Base-by-base conservation (phyloP, 2,113 vertebrate genomes). In the Tricholaema leucomelas region DNA sequence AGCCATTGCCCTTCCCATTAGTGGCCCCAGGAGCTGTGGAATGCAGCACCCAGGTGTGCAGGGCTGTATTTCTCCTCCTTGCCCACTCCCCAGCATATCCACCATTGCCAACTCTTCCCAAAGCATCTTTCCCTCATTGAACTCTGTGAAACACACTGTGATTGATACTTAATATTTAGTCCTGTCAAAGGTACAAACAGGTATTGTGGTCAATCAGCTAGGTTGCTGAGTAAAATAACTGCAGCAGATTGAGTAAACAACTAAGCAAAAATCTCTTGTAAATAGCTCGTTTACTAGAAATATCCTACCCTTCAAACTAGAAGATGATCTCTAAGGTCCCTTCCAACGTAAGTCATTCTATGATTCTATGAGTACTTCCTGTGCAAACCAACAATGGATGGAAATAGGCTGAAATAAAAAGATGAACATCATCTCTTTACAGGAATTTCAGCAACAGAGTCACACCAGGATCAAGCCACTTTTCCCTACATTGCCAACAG, bases 391-490 rank as follows among this genome's bases (percentile, higher is more conserved):
- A 65, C 36, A 70, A n/a, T n/a, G 30, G 54, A 10, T 0, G 3
- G 61, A 36, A 71, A 56, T 0, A 0, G 25, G 52, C 35, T 65
- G 81, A 81, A 85, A 67, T 23, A 61, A 55, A 44, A 74, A 66
- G 40, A 25, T 7, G 5, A 65, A 12, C 0, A 0, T 21, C 31
- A 9, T 40, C 35, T 52, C 58, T 76, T 72, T 46, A 21, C 40
- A 50, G 31, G 55, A 40, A 36, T 81, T 91, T 81, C 85, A 50
- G 50, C 74, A 81, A 58, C 84, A 84, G 65, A 79, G 61, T 28
- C 6, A 3, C 1, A 0, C 36, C 61, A 11, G 70, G 55, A 30
- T 76, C 54, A 52, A 3, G 2, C 31, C 2, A 2, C 44, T 7
- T 9, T 35, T 48, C 63, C 0, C 0, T 38, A 38, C n/a, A 6